A percentile compares a stretch with the other conserved stretches of the same genome.
Evolutionary conservation across 2,797 vertebrate genomes (phyloP).

Genomic region (Serranus cabrilla): DNA sequence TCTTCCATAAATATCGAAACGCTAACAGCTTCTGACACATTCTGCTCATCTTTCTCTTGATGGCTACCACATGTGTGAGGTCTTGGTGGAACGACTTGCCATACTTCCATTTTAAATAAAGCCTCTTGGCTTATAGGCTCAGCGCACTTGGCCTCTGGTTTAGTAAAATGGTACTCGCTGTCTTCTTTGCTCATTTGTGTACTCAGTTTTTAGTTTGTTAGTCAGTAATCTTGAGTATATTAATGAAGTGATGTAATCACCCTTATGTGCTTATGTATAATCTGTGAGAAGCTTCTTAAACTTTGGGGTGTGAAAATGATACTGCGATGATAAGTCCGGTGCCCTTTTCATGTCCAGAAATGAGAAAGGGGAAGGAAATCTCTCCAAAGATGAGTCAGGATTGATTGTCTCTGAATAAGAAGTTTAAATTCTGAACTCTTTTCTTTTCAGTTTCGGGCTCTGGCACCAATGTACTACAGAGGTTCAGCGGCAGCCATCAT

Average conservation of each 20-base stretch:
- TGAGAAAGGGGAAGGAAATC: conserved; percentile 8
- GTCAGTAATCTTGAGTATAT: conserved; percentile 22
- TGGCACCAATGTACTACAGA: conserved; percentile 99
- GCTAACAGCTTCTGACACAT: conserved; percentile 80
- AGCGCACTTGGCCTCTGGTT: conserved; percentile 44
- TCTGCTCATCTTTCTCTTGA: conserved; percentile 83
- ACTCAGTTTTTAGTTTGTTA: conserved; percentile 46
- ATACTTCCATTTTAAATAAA: conserved; percentile 61
- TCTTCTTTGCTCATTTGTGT: conserved; percentile 36
- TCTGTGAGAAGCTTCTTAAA: conserved; percentile 39
- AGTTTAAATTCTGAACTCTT: background rate
- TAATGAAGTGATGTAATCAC: conserved; percentile 46
- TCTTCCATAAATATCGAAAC: conserved; percentile 74
- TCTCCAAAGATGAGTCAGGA: conserved; percentile 13
- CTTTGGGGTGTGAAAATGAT: conserved; percentile 16
- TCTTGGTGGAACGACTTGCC: conserved; percentile 62
- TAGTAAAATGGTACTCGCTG: conserved; percentile 36
- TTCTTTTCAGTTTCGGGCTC: conserved; percentile 92
- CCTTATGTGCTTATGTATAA: conserved; percentile 4
- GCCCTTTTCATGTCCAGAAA: conserved; percentile 24
- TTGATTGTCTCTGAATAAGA: background rate
- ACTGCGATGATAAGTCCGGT: conserved; percentile 16
- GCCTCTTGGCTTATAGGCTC: conserved; percentile 51
- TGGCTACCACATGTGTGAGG: conserved; percentile 82
- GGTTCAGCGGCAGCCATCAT: conserved; percentile 98